Base-by-base conservation (phyloP, 1,140 invertebrate genomes). In the Mylabris phalerata region DNA sequence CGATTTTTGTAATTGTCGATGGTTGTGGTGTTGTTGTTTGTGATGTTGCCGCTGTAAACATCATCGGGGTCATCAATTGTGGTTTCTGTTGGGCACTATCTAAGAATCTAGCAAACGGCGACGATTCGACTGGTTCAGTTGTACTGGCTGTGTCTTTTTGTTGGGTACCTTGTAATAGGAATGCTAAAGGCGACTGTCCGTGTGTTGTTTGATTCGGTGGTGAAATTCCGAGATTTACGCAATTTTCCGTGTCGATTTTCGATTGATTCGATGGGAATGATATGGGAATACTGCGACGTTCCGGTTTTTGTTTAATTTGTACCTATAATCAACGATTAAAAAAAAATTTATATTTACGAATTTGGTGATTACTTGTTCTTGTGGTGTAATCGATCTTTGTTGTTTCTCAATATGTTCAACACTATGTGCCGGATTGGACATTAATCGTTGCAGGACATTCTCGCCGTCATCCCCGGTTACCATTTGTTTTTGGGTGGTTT, bases 361-460 rank as follows among this genome's bases (percentile, higher is more conserved):
- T 19, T 19, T 19, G 19, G 19, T 5, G 11, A 11, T 11, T 54
- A 60, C 67, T 19, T 75, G 74, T 49, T 80, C 81, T 57, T 82
- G 84, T 10, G 82, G 87, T 9, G 84, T 89, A 51, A 82, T 81
- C 40, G 85, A 85, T 48, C 87, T 79, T 65, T 92, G 90, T 64
- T 91, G 89, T 61, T 91, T 90, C 67, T 94, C 92, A 67, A 94
- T 90, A 71, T 93, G 88, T 67, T 93, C 90, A 7, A 94, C 83
- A 48, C 83, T 86, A 68, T 90, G 87, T 25, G 87, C 85, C 3
- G 87, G 86, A 70, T 89, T 86, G 32, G 86, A 89, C 84, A 90
- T 88, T 32, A 92, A 75, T 55, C 84, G 79, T 59, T 87, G 85
- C 1, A 89, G 72, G 3, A 84, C 67, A 50, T 72, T 68, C 55